Evolutionary conservation across 2,113 vertebrate genomes (phyloP).

Genomic region (Oenanthe melanoleuca): DNA sequence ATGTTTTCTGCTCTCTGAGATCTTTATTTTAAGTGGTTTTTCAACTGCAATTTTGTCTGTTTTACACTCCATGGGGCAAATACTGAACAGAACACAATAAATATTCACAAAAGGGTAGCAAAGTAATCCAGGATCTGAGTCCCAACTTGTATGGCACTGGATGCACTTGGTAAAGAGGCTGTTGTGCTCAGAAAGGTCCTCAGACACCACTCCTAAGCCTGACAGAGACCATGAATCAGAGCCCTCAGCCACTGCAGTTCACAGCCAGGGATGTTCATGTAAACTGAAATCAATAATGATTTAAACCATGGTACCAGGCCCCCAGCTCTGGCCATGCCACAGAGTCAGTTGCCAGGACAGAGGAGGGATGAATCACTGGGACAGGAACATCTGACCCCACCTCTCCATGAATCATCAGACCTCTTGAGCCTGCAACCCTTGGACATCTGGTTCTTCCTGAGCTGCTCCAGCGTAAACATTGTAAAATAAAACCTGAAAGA

Average conservation of each 20-base stretch:
- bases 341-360: not conserved
- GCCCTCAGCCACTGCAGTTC: not conserved
- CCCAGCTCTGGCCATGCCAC: slow-evolving; percentile 23
- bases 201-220: not conserved
- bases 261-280: not conserved
- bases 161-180: not conserved
- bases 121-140: not conserved
- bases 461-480: not conserved
- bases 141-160: not conserved
- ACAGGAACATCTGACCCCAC: not conserved
- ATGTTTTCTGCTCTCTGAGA: not conserved
- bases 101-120: not conserved
- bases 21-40: not conserved
- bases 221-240: slow-evolving; percentile 32
- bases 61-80: not conserved
- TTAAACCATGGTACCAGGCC: not conserved
- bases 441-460: not conserved
- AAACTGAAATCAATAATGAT: slow-evolving; percentile 64
- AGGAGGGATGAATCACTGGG: slow-evolving; percentile 25
- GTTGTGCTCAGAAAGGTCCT: not conserved
- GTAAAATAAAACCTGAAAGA: slow-evolving; percentile 9
- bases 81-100: not conserved
- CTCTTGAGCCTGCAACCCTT: not conserved
- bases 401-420: slow-evolving; percentile 25
- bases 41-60: not conserved